Conservation (phyloP, 1,140 invertebrate genomes). For the Eubasilissa regina region DNA sequence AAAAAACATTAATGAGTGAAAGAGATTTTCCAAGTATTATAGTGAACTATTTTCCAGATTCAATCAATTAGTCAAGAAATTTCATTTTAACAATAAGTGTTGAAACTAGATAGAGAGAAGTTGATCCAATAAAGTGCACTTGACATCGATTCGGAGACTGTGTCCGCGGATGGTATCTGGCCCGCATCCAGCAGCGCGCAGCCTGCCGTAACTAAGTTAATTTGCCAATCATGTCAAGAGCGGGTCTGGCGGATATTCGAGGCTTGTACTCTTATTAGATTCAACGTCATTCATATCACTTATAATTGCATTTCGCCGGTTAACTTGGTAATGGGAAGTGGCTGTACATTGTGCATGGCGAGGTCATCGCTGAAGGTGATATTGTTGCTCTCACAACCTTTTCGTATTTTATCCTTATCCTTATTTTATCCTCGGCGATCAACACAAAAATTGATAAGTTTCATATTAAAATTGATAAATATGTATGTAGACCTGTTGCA, state of each 20-base stretch:
- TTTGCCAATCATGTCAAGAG: constrained; percentile 48
- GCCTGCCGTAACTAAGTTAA: constrained; percentile 40
- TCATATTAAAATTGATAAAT: too few relatives aligned
- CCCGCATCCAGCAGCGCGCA: not conserved
- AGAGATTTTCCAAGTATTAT: too few relatives aligned
- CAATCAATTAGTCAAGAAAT: too few relatives aligned
- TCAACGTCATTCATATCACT: constrained; percentile 47
- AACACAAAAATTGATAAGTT: too few relatives aligned
- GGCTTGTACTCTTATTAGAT: constrained; percentile 42
- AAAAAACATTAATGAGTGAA: too few relatives aligned
- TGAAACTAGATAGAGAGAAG: not conserved
- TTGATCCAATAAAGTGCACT: constrained; percentile 6
- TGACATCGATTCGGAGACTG: constrained; percentile 8
- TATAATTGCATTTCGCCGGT: constrained; percentile 42
- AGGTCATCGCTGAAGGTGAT: not conserved
- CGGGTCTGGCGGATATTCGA: not conserved
- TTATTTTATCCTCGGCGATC: too few relatives aligned
- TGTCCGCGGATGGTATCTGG: not conserved
- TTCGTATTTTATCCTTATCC: too few relatives aligned
- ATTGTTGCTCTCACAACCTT: not conserved
- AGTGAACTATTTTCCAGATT: too few relatives aligned
- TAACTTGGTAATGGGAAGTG: constrained; percentile 14
- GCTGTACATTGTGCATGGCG: not conserved
- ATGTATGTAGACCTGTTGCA: too few relatives aligned
- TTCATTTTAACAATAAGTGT: too few relatives aligned